Percentiles rank a stretch among this genome's conserved stretches.
phyloP scores from a whole-genome alignment of 2,113 vertebrate genomes.

The Oreochromis niloticus region DNA sequence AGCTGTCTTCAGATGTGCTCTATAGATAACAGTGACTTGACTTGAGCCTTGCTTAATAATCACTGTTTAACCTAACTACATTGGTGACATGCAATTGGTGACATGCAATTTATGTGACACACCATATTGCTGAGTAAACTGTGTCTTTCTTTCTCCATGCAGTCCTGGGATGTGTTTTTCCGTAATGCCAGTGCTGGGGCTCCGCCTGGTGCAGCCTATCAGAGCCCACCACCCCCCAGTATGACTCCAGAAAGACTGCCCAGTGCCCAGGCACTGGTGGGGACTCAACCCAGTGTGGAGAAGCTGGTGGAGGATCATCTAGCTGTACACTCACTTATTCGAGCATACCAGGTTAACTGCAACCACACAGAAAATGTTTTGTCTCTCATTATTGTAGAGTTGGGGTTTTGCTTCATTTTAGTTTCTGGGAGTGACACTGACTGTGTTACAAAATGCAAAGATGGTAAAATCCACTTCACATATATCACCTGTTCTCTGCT shows the following conservation, averaged over 20 bases:
- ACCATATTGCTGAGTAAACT: neutral
- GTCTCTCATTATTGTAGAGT: neutral
- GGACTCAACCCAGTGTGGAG: slow-evolving; percentile 78
- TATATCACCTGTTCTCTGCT: neutral
- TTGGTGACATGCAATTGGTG: neutral
- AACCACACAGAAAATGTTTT: neutral
- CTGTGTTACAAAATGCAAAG: neutral
- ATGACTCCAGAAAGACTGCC: slow-evolving; percentile 60
- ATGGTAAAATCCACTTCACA: neutral
- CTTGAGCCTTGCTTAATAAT: neutral
- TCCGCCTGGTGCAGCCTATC: slow-evolving; percentile 72
- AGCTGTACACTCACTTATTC: slow-evolving; percentile 90
- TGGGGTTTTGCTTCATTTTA: neutral
- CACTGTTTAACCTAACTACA: neutral
- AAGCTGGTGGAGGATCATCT: slow-evolving; percentile 92
- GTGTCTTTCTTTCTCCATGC: neutral
- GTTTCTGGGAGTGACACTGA: neutral
- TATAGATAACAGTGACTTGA: neutral
- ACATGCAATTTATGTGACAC: neutral
- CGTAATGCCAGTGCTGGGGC: slow-evolving; percentile 84
- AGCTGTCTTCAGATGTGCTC: neutral
- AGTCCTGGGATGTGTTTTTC: slow-evolving; percentile 97
- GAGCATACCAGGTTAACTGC: slow-evolving; percentile 86
- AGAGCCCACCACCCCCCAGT: slow-evolving; percentile 78
- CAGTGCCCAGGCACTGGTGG: slow-evolving; percentile 68